Base-by-base conservation (phyloP, 2,888 invertebrate genomes). In the Leptinotarsa tumamoca region DNA sequence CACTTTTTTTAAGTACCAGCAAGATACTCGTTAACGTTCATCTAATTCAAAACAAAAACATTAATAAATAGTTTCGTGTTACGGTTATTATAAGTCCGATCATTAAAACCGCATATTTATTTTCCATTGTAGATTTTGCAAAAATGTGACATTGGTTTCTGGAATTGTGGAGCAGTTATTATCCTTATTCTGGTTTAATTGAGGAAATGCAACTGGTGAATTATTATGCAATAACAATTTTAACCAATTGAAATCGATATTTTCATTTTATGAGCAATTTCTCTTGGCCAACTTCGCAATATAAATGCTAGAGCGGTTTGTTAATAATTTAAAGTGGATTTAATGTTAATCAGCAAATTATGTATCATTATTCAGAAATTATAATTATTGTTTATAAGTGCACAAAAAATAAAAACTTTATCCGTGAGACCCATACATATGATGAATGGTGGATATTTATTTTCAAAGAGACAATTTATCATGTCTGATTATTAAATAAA, bases 351-450 rank as follows among this genome's bases (percentile, higher is more conserved):
- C 63, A 27, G 33, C n/a, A n/a, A 63, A 63, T 43, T 63, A 43
- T 63, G 63, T 63, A n/a, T 63, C n/a, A 63, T 63, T 63, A 63
- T 63, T 63, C 63, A 63, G 63, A 43, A 43, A 63, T 43, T n/a
- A 43, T 63, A 63, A 63, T 63, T 63, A 63, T 63, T 63, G 27
- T 23, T 58, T 4, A 23, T 58, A 58, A 58, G 7, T 63, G 63
- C 33, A 2, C 10, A n/a, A 18, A 43, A 63, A 63, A 63, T 33
- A 63, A 43, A 63, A 10, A 63, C 33, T 63, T 33, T 18, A 43
- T 10, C 63, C 5, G 27, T 17, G 63, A 4, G 5, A 5, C n/a
- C 17, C 10, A 33, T 15, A 13, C 63, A 43, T n/a, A 14, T n/a
- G 63, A 43, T 58, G 33, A 63, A 63, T 63, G 43, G 33, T 33